Conservation (phyloP, 2,797 vertebrate genomes). For the Paratrypauchen microcephalus region DNA sequence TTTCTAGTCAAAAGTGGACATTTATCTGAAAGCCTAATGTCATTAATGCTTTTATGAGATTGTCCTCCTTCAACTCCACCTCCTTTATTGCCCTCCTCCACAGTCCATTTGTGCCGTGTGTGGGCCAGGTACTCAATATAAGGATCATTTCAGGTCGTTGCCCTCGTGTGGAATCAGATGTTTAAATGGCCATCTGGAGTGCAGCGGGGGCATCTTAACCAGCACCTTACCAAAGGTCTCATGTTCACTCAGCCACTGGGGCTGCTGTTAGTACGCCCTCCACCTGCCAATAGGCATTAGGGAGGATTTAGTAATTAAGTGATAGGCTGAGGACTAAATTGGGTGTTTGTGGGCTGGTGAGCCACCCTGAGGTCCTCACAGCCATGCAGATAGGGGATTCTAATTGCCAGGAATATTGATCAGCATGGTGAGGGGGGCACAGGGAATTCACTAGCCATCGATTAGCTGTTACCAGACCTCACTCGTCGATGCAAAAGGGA, state of each 20-base stretch:
- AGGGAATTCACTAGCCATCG: conserved; percentile 79
- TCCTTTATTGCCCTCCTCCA: conserved; percentile 14
- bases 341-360: conserved; percentile 81
- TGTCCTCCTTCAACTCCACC: background rate
- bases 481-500: conserved; percentile 73
- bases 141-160: conserved; percentile 64
- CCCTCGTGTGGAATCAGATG: conserved; percentile 70
- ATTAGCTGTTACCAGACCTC: conserved; percentile 83
- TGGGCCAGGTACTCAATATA: conserved; percentile 53
- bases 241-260: conserved; percentile 72
- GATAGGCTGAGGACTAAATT: conserved; percentile 85
- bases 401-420: conserved; percentile 88
- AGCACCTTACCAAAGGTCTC: conserved; percentile 79
- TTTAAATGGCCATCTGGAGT: conserved; percentile 69
- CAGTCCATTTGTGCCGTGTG: conserved; percentile 35
- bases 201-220: conserved; percentile 66
- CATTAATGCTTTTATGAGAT: background rate
- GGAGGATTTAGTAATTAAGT: conserved; percentile 86
- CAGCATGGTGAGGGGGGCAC: conserved; percentile 65
- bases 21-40: conserved; percentile 1
- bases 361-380: conserved; percentile 77
- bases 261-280: conserved; percentile 60
- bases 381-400: conserved; percentile 86
- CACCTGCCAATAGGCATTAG: conserved; percentile 84
- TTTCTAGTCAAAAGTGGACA: background rate